phyloP scores from a whole-genome alignment of 2,113 vertebrate species.

The Cervus canadensis region DNA sequence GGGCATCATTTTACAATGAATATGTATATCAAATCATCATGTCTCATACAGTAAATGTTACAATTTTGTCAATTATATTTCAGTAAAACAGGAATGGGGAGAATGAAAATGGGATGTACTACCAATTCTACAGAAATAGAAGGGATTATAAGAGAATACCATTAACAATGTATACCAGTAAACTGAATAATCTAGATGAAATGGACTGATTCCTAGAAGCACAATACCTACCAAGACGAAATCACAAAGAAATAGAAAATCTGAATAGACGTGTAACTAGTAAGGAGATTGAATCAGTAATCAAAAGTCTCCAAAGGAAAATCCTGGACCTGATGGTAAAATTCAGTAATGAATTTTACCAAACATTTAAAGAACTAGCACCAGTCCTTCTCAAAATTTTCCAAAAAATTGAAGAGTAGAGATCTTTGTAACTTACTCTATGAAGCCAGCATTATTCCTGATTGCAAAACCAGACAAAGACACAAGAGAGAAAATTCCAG shows the following conservation, averaged over 20 bases:
- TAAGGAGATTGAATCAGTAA: background rate
- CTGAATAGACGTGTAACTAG: background rate
- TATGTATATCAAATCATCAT: background rate
- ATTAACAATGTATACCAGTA: background rate
- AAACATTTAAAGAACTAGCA: background rate
- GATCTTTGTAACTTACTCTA: background rate
- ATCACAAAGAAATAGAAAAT: background rate
- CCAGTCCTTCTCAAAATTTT: background rate
- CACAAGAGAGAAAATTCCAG: background rate
- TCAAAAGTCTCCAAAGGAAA: background rate
- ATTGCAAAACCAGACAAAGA: background rate
- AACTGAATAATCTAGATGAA: background rate
- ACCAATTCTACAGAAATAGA: background rate
- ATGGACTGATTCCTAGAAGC: background rate
- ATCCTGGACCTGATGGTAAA: background rate
- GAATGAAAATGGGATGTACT: background rate
- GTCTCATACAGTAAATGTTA: background rate
- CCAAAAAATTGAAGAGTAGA: background rate
- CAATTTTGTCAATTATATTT: background rate
- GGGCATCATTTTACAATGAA: background rate
- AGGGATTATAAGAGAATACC: background rate
- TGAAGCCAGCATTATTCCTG: background rate
- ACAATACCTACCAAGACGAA: background rate
- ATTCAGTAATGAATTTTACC: background rate
- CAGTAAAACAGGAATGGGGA: background rate